Conservation (phyloP, 2,113 vertebrate genomes). For the Menura novaehollandiae region DNA sequence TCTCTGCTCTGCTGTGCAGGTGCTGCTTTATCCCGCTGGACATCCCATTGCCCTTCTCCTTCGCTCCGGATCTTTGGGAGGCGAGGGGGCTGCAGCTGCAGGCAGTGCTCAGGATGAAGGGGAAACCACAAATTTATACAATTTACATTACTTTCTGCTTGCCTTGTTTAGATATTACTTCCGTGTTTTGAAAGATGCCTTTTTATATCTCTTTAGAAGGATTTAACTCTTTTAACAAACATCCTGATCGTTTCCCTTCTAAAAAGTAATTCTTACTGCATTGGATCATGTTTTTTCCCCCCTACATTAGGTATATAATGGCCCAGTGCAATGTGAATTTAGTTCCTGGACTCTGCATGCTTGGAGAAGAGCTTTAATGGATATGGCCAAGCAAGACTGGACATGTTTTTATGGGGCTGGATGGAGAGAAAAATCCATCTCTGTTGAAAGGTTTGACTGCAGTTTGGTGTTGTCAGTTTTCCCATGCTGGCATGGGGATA, state of each 20-base stretch:
- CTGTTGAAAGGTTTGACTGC: background rate
- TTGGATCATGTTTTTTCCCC: background rate
- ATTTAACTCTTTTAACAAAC: background rate
- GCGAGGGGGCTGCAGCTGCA: background rate
- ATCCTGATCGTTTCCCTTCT: background rate
- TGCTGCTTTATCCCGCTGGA: background rate
- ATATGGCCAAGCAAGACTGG: background rate
- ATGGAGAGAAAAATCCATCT: background rate
- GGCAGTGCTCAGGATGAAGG: background rate
- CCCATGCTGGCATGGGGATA: background rate
- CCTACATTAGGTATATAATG: background rate
- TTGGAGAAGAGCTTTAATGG: background rate
- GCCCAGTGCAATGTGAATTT: background rate
- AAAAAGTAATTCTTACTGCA: background rate
- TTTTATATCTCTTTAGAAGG: background rate
- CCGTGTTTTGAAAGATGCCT: constrained; percentile 4
- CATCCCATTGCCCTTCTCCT: background rate
- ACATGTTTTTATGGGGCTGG: background rate
- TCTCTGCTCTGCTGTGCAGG: background rate
- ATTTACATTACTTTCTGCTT: constrained; percentile 19
- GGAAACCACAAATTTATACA: constrained; percentile 18
- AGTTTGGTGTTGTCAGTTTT: background rate
- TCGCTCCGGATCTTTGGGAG: rapidly evolving
- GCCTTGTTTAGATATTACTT: constrained; percentile 18
- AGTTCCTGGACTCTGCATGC: background rate